These are phyloP conservation scores for Ligdia adustata DNA, from an alignment of 2,888 invertebrate genomes.

Conservation along the genomic window DNA sequence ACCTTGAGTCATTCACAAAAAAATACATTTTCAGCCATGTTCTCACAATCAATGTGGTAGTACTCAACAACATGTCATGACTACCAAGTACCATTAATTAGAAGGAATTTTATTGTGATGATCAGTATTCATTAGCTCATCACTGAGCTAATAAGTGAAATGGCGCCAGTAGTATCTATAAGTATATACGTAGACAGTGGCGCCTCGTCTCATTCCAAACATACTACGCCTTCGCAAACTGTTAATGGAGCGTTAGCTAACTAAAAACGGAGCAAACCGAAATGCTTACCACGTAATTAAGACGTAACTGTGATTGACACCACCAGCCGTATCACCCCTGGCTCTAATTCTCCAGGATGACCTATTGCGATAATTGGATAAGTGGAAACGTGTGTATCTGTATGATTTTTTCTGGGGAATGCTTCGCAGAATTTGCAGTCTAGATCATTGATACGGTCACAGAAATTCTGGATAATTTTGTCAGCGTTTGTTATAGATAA, in stretches of 20 bases:
- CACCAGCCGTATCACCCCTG: constrained; percentile 34
- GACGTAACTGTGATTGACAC: constrained; percentile 35
- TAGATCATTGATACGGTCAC: constrained; percentile 23
- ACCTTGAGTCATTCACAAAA: constrained; percentile 9
- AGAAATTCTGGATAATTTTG: constrained; percentile 13
- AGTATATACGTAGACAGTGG: constrained; percentile 1
- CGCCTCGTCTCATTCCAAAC: constrained; percentile 17
- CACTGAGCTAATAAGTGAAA: constrained; percentile 14
- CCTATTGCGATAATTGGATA: constrained; percentile 37
- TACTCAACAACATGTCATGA: constrained; percentile 15
- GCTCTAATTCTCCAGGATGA: constrained; percentile 31
- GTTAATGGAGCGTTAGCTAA: constrained; percentile 29
- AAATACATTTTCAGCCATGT: constrained; percentile 3
- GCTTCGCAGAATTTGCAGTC: constrained; percentile 22
- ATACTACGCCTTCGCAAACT: constrained; percentile 17
- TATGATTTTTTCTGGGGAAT: constrained; percentile 8
- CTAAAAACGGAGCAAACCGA: constrained; percentile 26
- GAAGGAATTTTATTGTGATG: constrained; percentile 19
- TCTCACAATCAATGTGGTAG: constrained; percentile 11
- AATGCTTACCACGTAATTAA: constrained; percentile 33
- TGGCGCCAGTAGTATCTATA: constrained; percentile 3
- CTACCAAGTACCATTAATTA: constrained; percentile 10
- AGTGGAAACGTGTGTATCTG: constrained; percentile 28
- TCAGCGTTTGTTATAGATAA: neutral
- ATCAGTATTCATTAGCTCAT: constrained; percentile 13